phyloP scores from a whole-genome alignment of 1,140 invertebrate genomes.

The Solen grandis region DNA sequence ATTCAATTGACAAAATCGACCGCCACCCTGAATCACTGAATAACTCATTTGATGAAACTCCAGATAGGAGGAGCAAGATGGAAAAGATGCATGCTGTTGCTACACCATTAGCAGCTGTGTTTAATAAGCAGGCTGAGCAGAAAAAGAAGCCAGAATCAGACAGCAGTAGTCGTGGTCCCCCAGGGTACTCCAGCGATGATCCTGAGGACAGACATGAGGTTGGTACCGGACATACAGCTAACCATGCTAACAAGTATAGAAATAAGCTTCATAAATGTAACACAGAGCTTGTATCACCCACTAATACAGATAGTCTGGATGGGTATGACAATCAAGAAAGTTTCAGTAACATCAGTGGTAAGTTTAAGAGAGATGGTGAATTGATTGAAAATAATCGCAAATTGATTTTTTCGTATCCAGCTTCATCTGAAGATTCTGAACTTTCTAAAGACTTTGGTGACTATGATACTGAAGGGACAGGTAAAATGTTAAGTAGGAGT shows the following conservation, averaged over 20 bases:
- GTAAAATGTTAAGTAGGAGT: too few relatives aligned
- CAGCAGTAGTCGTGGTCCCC: background rate
- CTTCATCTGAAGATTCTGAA: conserved; percentile 37
- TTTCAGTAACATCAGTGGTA: background rate
- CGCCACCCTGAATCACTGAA: conserved; percentile 16
- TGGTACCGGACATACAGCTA: too few relatives aligned
- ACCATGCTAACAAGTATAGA: too few relatives aligned
- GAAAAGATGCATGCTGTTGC: conserved; percentile 55
- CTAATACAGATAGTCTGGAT: background rate
- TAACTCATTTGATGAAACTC: conserved; percentile 47
- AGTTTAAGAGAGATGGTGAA: background rate
- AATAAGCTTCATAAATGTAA: too few relatives aligned
- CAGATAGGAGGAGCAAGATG: conserved; percentile 43
- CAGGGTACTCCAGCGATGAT: conserved; percentile 6
- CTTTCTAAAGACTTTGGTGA: conserved; percentile 33
- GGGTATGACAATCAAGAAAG: background rate
- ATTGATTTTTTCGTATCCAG: too few relatives aligned
- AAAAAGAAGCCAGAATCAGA: conserved; percentile 21
- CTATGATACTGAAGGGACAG: conserved; percentile 26
- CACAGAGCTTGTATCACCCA: conserved; percentile 7
- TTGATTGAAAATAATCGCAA: too few relatives aligned
- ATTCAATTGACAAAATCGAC: conserved; percentile 15
- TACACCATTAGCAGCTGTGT: conserved; percentile 43
- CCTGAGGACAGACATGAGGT: conserved; percentile 23
- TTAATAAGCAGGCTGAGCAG: conserved; percentile 30